Evolutionary conservation across 2,797 vertebrate species (phyloP).

Genomic region (Loriculus beryllinus): DNA sequence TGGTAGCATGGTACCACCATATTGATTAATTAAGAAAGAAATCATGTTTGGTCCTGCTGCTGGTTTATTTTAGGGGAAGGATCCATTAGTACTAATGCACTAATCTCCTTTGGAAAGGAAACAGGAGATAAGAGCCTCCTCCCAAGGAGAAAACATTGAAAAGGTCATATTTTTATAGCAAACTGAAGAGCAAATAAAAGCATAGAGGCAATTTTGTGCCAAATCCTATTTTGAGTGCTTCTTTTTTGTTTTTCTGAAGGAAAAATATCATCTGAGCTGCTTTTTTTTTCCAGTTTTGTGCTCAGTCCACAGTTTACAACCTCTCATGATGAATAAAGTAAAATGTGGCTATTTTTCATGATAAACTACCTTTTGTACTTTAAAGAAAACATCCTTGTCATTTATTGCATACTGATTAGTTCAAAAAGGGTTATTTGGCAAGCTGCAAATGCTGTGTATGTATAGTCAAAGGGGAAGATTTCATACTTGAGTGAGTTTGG

Average conservation of each 20-base stretch:
- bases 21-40: constrained; percentile 10
- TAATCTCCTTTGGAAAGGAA: constrained; percentile 41
- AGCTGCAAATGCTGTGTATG: neutral
- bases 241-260: constrained; percentile 24
- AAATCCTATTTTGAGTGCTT: constrained; percentile 31
- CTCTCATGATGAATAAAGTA: constrained; percentile 30
- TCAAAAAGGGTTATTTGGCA: neutral
- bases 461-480: neutral
- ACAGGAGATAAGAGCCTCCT: neutral
- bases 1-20: neutral
- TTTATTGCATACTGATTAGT: neutral
- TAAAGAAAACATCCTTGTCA: constrained; percentile 18
- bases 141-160: constrained; percentile 44
- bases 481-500: constrained; percentile 14
- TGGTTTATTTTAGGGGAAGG: neutral
- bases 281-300: constrained; percentile 28
- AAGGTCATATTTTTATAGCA: constrained; percentile 60
- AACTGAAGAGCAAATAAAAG: constrained; percentile 36
- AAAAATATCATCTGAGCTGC: neutral
- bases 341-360: neutral
- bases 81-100: neutral
- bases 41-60: neutral
- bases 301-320: neutral
- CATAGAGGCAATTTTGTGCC: constrained; percentile 10
- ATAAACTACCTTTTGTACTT: neutral